Evolutionary conservation across 2,113 vertebrate genomes (phyloP).

Genomic region (Neodontobutis hainanensis): DNA sequence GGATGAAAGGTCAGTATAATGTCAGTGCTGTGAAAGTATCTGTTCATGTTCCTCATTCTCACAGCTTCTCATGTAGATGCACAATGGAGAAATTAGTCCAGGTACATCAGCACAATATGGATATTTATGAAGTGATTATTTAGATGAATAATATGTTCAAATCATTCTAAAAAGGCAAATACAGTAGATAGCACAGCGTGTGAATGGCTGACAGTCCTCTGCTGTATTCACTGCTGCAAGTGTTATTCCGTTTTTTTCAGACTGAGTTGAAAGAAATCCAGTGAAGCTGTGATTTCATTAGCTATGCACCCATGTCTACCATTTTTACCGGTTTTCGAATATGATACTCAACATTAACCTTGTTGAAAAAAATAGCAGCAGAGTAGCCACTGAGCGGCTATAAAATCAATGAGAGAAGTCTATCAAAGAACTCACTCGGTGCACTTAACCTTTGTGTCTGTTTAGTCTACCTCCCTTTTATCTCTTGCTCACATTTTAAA

Average conservation of each 20-base stretch:
- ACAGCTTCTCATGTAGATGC: too few species aligned
- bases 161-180: too few species aligned
- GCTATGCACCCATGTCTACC: neutral
- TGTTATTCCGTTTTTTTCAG: too few species aligned
- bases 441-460: constrained; percentile 58
- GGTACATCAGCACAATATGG: too few species aligned
- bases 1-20: neutral
- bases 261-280: neutral
- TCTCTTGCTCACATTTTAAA: constrained; percentile 38
- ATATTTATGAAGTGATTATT: too few species aligned
- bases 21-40: too few species aligned
- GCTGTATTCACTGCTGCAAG: too few species aligned
- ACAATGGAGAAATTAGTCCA: too few species aligned
- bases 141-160: too few species aligned
- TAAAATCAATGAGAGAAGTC: constrained; percentile 64
- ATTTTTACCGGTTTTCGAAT: neutral
- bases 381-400: constrained; percentile 11
- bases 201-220: too few species aligned
- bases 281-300: neutral
- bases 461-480: constrained; percentile 38
- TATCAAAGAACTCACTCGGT: constrained; percentile 61
- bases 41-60: too few species aligned
- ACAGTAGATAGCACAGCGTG: too few species aligned
- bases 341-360: neutral
- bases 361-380: constrained; percentile 1